Evolutionary conservation across 2,113 vertebrate species (phyloP), one percentile per base, ranked within the genome.

Genomic region (Xiphophorus maculatus): DNA sequence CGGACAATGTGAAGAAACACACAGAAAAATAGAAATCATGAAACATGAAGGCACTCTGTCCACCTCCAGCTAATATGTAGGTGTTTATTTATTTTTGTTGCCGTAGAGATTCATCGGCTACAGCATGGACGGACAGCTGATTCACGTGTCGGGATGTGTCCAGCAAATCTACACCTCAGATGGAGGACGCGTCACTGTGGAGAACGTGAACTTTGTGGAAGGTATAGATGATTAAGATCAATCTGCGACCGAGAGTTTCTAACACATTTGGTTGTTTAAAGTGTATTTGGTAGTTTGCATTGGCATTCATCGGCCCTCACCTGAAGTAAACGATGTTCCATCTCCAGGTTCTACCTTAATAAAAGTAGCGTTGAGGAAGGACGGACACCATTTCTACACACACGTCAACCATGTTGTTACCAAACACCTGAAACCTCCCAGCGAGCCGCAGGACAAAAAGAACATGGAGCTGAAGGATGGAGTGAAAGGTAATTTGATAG

Each of bases 151-250:
- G 1, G 97, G 97, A 65, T 74, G 80, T 40, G 89, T 80, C 63
- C 93, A 90, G 2, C 90, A 94, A 71, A 91, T 99, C 58, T 98
- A 95, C 90, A 97, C 96, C 64, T 94, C 94, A 0, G 96, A 98
- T 48, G 98, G 97, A 87, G 97, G 97, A 48, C 91, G 91, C 69
- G 95, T 99, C 85, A 94, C 93, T 78, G 96, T 97, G 85, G 97
- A 99, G 85, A 95, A 92, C 78, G 90, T 92, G 80, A 69, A 84
- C 8, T 97, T 95, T 87, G 85, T 93, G 79, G 95, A 95, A 96
- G 96, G 98, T 99, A 89, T 9, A 5, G n/a, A 58, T n/a, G 2
- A 10, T 58, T 63, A 29, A 58, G 66, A 32, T 33, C 4, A 54
- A 48, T 63, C 5, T 69, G 14, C 10, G 6, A 25, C 51, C 9